Percentiles rank a stretch among this genome's conserved stretches.
These are phyloP conservation scores for Drosophila rufa DNA, from an alignment of 1,140 invertebrate species.

Conservation along the genomic window DNA sequence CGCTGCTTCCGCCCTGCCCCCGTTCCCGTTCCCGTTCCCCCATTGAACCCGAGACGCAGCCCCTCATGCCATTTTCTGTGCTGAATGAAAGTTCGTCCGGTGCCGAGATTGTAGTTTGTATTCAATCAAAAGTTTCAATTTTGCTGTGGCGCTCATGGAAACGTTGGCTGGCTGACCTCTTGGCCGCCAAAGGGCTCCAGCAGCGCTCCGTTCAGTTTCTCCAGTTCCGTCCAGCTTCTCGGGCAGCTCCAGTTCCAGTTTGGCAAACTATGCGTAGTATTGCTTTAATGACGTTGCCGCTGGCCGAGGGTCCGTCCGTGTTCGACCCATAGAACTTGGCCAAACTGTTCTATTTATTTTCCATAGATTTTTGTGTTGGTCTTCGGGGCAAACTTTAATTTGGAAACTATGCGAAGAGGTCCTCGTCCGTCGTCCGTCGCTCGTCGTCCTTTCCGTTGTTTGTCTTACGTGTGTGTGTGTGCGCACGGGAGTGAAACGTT, in stretches of 20 bases:
- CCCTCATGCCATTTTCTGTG: slow-evolving; percentile 5
- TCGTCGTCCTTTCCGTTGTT: slow-evolving; percentile 30
- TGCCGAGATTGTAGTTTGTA: slow-evolving; percentile 77
- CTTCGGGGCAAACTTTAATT: slow-evolving; percentile 65
- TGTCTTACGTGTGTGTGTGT: slow-evolving; percentile 46
- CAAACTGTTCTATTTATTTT: slow-evolving; percentile 50
- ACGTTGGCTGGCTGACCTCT: slow-evolving; percentile 46
- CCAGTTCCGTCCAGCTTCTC: not conserved
- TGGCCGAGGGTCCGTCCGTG: slow-evolving; percentile 25
- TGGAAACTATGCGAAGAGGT: slow-evolving; percentile 64
- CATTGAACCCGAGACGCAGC: slow-evolving; percentile 25
- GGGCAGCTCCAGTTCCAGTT: slow-evolving; percentile 35
- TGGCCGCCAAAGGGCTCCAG: slow-evolving; percentile 28
- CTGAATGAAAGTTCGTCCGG: slow-evolving; percentile 55
- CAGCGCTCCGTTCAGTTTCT: slow-evolving; percentile 4
- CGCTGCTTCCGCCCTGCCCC: not conserved
- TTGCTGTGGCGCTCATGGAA: slow-evolving; percentile 65
- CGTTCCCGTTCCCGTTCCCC: not conserved
- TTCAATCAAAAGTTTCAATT: slow-evolving; percentile 83
- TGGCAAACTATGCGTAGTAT: slow-evolving; percentile 73
- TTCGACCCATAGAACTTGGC: slow-evolving; percentile 22
- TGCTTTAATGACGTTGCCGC: slow-evolving; percentile 68
- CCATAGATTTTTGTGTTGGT: slow-evolving; percentile 23
- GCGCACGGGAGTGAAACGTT: slow-evolving; percentile 46
- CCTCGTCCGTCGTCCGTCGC: slow-evolving; percentile 4